phyloP scores from a whole-genome alignment of 2,113 vertebrate species.

The Heterotilapia buettikoferi region DNA sequence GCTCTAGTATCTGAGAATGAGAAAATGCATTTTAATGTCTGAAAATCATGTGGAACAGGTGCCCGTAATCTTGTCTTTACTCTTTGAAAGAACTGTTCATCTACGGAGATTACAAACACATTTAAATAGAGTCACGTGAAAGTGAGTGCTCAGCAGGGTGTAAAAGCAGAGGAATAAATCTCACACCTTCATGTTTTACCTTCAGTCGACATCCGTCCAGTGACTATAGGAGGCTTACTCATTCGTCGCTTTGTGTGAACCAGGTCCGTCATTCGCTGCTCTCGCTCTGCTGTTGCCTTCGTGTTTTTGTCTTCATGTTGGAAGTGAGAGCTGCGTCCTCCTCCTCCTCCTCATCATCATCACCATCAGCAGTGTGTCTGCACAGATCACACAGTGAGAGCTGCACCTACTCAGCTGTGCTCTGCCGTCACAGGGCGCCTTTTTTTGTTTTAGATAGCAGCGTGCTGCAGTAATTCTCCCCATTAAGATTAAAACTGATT shows the following conservation, averaged over 20 bases:
- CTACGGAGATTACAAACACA: neutral
- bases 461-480: neutral
- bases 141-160: neutral
- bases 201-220: neutral
- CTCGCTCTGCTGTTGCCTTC: neutral
- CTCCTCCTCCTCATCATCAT: rapidly evolving
- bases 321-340: neutral
- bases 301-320: neutral
- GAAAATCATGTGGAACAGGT: neutral
- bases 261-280: neutral
- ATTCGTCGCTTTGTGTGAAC: neutral
- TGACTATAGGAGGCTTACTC: neutral
- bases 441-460: neutral
- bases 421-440: neutral
- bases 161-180: neutral
- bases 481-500: neutral
- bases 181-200: neutral
- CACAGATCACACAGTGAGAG: neutral
- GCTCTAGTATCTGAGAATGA: neutral
- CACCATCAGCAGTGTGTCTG: neutral
- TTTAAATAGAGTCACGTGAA: neutral
- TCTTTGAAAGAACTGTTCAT: neutral
- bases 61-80: neutral
- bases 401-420: neutral
- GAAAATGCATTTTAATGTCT: neutral